Evolutionary conservation across 1,140 invertebrate species (phyloP).

Genomic region (Drosophila sucinea): DNA sequence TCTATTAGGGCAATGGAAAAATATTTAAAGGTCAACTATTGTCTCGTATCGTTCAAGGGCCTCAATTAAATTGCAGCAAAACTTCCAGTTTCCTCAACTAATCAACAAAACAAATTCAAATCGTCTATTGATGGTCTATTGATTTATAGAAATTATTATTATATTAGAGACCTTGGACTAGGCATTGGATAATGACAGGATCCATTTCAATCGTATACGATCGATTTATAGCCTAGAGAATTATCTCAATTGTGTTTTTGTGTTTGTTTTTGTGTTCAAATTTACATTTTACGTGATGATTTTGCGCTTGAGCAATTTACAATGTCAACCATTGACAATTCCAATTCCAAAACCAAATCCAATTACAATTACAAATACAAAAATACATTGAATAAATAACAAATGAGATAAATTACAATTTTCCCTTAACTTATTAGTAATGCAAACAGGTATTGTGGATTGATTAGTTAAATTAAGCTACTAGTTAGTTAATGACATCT

Average conservation of each 20-base stretch:
- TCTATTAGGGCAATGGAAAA: slow-evolving; percentile 25
- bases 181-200: slow-evolving; percentile 59
- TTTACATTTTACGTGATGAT: slow-evolving; percentile 39
- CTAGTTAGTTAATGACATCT: too few species aligned
- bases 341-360: slow-evolving; percentile 49
- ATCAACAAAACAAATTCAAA: not conserved
- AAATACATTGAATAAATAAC: slow-evolving; percentile 16
- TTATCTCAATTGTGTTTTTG: slow-evolving; percentile 25
- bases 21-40: slow-evolving; percentile 12
- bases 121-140: too few species aligned
- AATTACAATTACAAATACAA: slow-evolving; percentile 9
- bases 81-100: slow-evolving; percentile 14
- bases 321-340: slow-evolving; percentile 49
- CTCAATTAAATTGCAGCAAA: slow-evolving; percentile 15
- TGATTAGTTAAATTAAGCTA: too few species aligned
- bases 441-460: too few species aligned
- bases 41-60: not conserved
- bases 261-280: not conserved
- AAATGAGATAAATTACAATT: not conserved
- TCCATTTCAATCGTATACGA: slow-evolving; percentile 42
- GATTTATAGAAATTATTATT: slow-evolving; percentile 28
- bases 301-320: slow-evolving; percentile 36
- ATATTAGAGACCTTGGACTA: slow-evolving; percentile 49
- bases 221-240: slow-evolving; percentile 31
- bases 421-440: too few species aligned